Conservation (phyloP, 1,140 invertebrate species). For the Hirudo medicinalis region DNA sequence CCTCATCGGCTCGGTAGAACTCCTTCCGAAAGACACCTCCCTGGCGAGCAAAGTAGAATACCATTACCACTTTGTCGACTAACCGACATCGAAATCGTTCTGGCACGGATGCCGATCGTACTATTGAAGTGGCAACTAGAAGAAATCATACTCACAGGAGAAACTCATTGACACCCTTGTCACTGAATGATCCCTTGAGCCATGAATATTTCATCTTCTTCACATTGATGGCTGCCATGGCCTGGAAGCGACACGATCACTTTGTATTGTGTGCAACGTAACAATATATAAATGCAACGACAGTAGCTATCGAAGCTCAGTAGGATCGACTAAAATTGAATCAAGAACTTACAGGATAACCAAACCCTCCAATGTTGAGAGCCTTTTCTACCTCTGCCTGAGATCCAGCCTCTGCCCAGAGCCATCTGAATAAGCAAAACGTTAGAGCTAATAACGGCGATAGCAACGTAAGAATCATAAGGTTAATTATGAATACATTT, state of each 20-base stretch:
- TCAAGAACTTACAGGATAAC: slow-evolving; percentile 45
- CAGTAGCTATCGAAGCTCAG: not conserved
- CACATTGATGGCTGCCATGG: slow-evolving; percentile 85
- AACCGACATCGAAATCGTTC: no score
- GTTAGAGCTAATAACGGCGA: not conserved
- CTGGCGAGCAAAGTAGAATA: slow-evolving; percentile 43
- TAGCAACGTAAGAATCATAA: not conserved
- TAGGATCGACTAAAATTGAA: not conserved
- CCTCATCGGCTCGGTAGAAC: slow-evolving; percentile 74
- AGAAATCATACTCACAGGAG: slow-evolving; percentile 48
- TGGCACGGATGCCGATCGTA: no score
- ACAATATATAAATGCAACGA: not conserved
- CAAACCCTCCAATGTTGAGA: slow-evolving; percentile 74
- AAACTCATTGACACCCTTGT: slow-evolving; percentile 87
- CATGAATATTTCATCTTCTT: slow-evolving; percentile 95
- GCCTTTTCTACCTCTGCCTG: slow-evolving; percentile 72
- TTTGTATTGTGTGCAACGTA: not conserved
- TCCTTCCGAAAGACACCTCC: slow-evolving; percentile 84
- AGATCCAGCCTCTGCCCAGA: slow-evolving; percentile 79
- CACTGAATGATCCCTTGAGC: slow-evolving; percentile 81
- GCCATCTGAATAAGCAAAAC: slow-evolving; percentile 54
- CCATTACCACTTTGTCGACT: no score
- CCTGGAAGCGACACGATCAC: slow-evolving; percentile 62
- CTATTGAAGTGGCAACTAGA: not conserved
- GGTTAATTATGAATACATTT: not conserved